Evolutionary conservation across 2,888 invertebrate genomes (phyloP), one percentile per base, ranked within the genome.

Genomic region (Lasioglossum leucozonium): DNA sequence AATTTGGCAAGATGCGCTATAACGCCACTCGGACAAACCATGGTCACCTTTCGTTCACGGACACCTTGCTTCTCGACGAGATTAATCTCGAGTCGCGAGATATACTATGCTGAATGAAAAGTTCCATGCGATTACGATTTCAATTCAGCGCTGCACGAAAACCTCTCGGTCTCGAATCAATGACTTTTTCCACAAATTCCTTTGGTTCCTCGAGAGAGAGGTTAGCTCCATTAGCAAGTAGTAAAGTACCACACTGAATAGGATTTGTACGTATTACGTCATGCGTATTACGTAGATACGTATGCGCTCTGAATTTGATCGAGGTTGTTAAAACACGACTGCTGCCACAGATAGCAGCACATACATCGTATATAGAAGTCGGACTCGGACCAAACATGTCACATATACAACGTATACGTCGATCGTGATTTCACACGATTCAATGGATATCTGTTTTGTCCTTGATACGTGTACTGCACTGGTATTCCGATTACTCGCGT

Each of bases 1-100:
- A 93, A 79, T 88, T 94, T 94, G 34, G 91, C 89, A 67, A 93
- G 78, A 85, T 94, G 94, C 72, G 95, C 94, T 76, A 94, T 58
- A 11, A 93, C 90, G 62, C 93, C 93, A 72, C 93, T 91, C 65
- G 92, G 89, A 87, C 93, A 93, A 58, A 93, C 93, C 95, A 94
- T 95, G 77, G 86, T 89, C 87, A 89, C 75, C 86, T 85, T 74
- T 58, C 73, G 13, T 34, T 72, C 51, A 72, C 51, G 8, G 26
- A 34, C 71, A 74, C 47, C 11, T 58, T 73, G 16, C 13, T 72
- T 69, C 34, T 71, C 22, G 13, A 47, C 10, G 44, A 51, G 55
- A 51, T 51, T 65, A 65, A 81, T 72, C 55, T 55, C 78, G 69
- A 26, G 22, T 34, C 16, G n/a, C 34, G 58, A 44, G 34, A 72